Conservation (phyloP, 2,797 vertebrate genomes). For the Squalus acanthias region DNA sequence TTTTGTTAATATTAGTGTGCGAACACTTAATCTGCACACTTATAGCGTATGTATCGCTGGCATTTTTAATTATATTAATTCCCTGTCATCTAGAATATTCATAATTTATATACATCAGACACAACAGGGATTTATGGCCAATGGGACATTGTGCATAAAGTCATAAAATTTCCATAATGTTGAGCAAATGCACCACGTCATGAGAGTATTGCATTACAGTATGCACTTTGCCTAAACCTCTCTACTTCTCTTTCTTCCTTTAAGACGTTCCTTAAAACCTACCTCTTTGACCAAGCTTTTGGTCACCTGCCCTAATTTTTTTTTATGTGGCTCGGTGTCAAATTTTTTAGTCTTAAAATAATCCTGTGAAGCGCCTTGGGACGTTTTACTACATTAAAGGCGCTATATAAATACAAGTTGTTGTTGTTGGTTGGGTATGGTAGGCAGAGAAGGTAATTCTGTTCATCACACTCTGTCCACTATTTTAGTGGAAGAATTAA, state of each 20-base stretch:
- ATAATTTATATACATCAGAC: background rate
- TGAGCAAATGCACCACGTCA: background rate
- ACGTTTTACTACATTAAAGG: too few relatives aligned
- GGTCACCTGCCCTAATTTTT: too few relatives aligned
- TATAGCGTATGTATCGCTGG: background rate
- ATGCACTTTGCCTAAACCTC: background rate
- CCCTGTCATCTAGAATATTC: background rate
- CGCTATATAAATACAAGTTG: too few relatives aligned
- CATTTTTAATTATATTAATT: background rate
- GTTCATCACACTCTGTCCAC: background rate
- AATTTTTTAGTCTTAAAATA: too few relatives aligned
- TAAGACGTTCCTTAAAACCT: too few relatives aligned
- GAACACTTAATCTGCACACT: background rate
- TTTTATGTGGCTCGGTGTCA: too few relatives aligned
- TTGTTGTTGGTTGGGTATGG: background rate
- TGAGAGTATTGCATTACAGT: background rate
- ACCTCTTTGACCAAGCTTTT: too few relatives aligned
- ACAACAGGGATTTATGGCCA: background rate
- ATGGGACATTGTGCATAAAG: background rate
- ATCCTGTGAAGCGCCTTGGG: too few relatives aligned
- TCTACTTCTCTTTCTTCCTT: too few relatives aligned
- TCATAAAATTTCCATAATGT: background rate
- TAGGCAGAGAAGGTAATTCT: background rate
- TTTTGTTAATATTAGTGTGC: background rate
- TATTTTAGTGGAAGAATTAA: background rate